Percentiles rank a stretch among this genome's conserved stretches.
These are phyloP conservation scores for Clytia hemisphaerica DNA, from an alignment of 30 jellyfish, hydroid and myxozoan species.

Conservation along the genomic window DNA sequence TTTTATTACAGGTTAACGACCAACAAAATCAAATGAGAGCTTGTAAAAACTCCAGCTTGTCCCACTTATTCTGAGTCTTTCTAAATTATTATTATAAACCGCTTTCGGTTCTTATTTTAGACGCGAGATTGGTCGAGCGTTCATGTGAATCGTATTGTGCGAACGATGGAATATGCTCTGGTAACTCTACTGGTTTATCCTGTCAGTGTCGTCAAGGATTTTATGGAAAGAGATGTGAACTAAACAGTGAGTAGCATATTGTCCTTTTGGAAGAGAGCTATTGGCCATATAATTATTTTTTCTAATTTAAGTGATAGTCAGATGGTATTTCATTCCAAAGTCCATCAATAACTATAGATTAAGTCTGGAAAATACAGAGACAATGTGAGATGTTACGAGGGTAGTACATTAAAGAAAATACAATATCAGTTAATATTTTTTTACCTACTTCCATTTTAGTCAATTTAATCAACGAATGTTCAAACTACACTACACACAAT, in stretches of 20 bases:
- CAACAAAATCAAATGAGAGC: too few relatives aligned
- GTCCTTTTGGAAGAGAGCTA: background rate
- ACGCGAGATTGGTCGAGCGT: background rate
- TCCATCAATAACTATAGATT: too few relatives aligned
- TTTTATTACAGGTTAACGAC: too few relatives aligned
- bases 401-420: too few relatives aligned
- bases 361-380: too few relatives aligned
- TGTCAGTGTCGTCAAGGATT: conserved; percentile 13
- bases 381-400: too few relatives aligned
- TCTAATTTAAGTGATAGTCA: too few relatives aligned
- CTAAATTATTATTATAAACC: background rate
- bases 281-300: too few relatives aligned
- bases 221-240: conserved; percentile 15
- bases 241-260: background rate
- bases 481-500: conserved; percentile 7
- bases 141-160: background rate
- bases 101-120: background rate
- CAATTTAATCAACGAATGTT: background rate
- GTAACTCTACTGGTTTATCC: background rate
- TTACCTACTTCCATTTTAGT: conserved; percentile 1
- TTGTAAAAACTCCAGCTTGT: background rate
- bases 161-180: conserved; percentile 1
- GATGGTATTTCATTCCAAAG: too few relatives aligned
- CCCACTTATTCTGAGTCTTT: background rate
- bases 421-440: too few relatives aligned